Base-by-base conservation (phyloP, 2,797 vertebrate genomes). In the Sebastes trivittatus region DNA sequence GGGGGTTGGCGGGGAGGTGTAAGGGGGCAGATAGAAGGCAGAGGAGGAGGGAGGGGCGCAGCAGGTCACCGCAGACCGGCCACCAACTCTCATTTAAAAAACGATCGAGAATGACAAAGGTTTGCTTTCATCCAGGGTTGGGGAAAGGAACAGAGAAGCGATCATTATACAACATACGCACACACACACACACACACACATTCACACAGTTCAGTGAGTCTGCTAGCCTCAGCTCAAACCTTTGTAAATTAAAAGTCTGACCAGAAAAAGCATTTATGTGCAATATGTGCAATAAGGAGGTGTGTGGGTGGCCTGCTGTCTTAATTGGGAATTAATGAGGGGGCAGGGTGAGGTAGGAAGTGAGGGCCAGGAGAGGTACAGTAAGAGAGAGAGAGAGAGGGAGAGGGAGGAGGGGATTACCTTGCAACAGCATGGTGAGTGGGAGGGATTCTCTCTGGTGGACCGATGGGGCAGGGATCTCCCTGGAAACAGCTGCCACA, bases 301-400 rank as follows among this genome's bases (percentile, higher is more conserved):
- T 83, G 88, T 88, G 92, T 91, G 87, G 87, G 93, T 66, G 85
- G 86, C 88, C 83, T 91, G 86, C 91, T 91, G 86, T 87, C 93
- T 95, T 95, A 95, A 95, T 95, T 93, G 83, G 85, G 90, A 95
- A 94, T 95, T 95, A 96, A 95, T 95, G 93, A 94, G 88, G 82
- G 73, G 84, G 83, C 71, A 75, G 86, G 77, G 75, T 77, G 86
- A 88, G 80, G 69, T 49, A 65, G 68, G 80, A 75, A 78, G 79
- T 56, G 72, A 61, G 62, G 61, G 72, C 29, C 56, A 62, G 23
- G 67, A 30, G 56, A 70, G 61, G 71, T 23, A 62, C 11, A 25
- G 58, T 27, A 64, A 52, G 49, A 63, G 22, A 68, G 60, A 58
- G 60, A 58, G 72, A 52, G 49, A 63, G 22, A 65, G 60, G 27